Evolutionary conservation across 2,113 vertebrate genomes (phyloP).

Genomic region (Neopipo cinnamomea): DNA sequence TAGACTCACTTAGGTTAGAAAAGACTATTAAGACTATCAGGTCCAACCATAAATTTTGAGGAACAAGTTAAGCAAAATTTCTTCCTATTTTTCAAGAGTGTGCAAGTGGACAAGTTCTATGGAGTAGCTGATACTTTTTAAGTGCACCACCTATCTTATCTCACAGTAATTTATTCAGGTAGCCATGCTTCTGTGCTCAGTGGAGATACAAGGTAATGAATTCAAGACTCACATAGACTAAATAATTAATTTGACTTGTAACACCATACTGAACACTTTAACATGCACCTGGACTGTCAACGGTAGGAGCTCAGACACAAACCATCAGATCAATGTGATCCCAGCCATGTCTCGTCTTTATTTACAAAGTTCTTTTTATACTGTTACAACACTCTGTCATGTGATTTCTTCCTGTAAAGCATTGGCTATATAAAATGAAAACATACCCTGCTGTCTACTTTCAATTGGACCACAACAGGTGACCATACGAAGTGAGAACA

Average conservation of each 20-base stretch:
- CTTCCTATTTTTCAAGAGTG: background rate
- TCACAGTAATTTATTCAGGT: background rate
- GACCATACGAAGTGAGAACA: no score
- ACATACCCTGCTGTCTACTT: no score
- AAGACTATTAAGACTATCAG: background rate
- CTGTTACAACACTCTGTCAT: no score
- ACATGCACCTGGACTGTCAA: background rate
- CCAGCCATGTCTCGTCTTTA: no score
- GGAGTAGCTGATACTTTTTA: background rate
- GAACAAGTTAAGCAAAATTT: background rate
- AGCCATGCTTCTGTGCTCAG: background rate
- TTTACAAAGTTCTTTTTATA: no score
- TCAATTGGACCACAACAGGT: no score
- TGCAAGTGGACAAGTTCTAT: background rate
- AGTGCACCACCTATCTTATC: background rate
- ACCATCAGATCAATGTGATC: no score
- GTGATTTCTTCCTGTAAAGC: no score
- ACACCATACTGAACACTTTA: background rate
- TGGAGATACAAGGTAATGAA: background rate
- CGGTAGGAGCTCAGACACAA: no score
- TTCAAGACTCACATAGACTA: background rate
- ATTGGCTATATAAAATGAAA: no score
- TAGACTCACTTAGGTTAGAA: background rate
- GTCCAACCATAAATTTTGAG: background rate
- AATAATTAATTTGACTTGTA: conserved; percentile 47